A percentile compares a stretch with the other conserved stretches of the same genome.
These are phyloP conservation scores for Argyrosomus japonicus DNA, from an alignment of 2,113 vertebrate species.

Conservation along the genomic window DNA sequence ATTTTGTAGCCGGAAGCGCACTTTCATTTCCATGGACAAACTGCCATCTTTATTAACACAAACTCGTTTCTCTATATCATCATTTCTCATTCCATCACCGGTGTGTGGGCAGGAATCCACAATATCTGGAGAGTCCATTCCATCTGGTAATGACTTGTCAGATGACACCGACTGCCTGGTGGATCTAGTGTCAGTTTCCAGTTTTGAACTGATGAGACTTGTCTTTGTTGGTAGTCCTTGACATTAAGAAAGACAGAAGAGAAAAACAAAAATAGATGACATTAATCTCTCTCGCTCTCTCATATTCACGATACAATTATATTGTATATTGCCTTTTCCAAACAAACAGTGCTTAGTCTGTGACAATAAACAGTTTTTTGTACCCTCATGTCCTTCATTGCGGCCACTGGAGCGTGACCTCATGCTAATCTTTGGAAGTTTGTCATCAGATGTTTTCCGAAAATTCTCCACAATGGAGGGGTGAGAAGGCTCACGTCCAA, in stretches of 20 bases:
- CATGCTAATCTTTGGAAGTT: constrained; percentile 80
- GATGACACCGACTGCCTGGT: constrained; percentile 84
- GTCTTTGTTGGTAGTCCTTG: constrained; percentile 87
- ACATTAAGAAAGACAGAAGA: constrained; percentile 38
- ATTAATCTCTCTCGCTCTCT: constrained; percentile 6
- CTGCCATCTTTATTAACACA: constrained; percentile 92
- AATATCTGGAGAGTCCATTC: constrained; percentile 67
- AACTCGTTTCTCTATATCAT: constrained; percentile 91
- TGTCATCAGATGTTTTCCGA: constrained; percentile 80
- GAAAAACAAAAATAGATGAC: constrained; percentile 20
- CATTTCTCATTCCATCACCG: constrained; percentile 80
- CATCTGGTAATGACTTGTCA: constrained; percentile 85
- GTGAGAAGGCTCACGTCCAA: constrained; percentile 89
- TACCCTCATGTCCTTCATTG: constrained; percentile 81
- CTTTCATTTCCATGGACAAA: constrained; percentile 95
- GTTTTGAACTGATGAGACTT: constrained; percentile 83
- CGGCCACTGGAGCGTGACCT: constrained; percentile 70
- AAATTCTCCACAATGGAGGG: constrained; percentile 80
- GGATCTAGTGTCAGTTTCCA: constrained; percentile 80
- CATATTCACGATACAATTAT: not conserved
- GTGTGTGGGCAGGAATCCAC: constrained; percentile 59
- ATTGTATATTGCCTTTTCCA: not conserved
- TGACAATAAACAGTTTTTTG: constrained; percentile 34
- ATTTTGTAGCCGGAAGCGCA: constrained; percentile 91
- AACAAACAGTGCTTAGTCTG: not conserved